These are phyloP conservation scores for Galaxias olidus DNA, from an alignment of 2,797 vertebrate species.

Conservation along the genomic window DNA sequence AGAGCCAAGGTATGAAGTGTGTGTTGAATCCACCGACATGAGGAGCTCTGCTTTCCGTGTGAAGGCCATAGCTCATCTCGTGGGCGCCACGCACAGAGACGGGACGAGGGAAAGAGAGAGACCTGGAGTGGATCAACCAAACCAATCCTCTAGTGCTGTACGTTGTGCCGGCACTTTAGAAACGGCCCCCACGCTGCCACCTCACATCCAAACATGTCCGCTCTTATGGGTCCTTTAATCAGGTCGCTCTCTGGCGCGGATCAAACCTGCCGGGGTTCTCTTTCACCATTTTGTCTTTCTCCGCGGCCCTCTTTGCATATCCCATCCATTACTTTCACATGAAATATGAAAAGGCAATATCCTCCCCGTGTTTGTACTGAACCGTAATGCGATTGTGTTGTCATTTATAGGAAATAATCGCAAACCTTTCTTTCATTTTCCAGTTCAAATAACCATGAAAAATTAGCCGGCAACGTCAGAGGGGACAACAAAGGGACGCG, in stretches of 20 bases:
- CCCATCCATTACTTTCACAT: constrained; percentile 87
- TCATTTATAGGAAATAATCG: constrained; percentile 98
- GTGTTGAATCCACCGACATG: no score
- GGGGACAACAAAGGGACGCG: constrained; percentile 87
- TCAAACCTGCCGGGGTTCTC: constrained; percentile 75
- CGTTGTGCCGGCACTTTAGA: constrained; percentile 68
- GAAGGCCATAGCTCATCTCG: no score
- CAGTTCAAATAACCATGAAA: constrained; percentile 99
- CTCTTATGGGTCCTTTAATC: constrained; percentile 59
- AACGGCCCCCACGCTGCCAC: constrained; percentile 67
- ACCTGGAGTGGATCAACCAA: constrained; percentile 41
- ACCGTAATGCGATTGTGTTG: constrained; percentile 97
- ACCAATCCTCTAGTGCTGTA: constrained; percentile 70
- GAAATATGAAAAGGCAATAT: constrained; percentile 93
- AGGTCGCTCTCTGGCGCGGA: constrained; percentile 80
- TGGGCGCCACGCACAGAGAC: no score
- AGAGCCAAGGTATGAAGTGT: no score
- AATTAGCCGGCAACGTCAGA: constrained; percentile 96
- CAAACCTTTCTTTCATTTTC: constrained; percentile 95
- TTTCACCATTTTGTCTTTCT: constrained; percentile 81
- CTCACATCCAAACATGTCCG: constrained; percentile 67
- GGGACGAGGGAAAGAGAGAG: constrained; percentile 18
- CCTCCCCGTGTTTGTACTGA: constrained; percentile 89
- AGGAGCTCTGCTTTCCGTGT: no score
- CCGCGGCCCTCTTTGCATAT: constrained; percentile 81